Base-by-base conservation (phyloP, 2,113 vertebrate species). In the Pandion haliaetus region DNA sequence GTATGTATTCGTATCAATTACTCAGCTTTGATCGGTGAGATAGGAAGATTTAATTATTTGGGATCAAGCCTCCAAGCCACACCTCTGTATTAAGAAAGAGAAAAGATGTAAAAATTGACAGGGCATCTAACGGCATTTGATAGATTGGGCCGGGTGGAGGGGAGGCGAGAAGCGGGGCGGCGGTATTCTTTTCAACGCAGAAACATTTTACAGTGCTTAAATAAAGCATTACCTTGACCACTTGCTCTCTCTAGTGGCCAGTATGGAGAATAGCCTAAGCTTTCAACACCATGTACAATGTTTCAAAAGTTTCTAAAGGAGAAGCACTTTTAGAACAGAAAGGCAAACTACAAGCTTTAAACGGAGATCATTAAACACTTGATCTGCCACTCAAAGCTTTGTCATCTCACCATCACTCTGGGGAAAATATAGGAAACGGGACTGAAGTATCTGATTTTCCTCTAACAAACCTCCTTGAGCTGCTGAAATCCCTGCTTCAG, bases 181-280 rank as follows among this genome's bases (percentile, higher is more conserved):
- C 45, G 34, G 58, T 2, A 12, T 1, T 73, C 74, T 79, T 80
- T 55, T 12, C 17, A 5, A 29, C 70, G 26, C 55, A 20, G 32
- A 82, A 95, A 93, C 73, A 29, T 9, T 79, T 32, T 0, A 36
- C n/a, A 58, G 49, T 0, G 5, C 31, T 63, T 6, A 29, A 81
- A 89, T 45, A 34, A 20, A 73, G 50, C 81, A 14, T 97, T 97
- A 76, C 69, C 57, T 96, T 96, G 97, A 96, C 88, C 97, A 50
- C 96, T 98, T 94, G 94, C 85, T 95, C 98, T 54, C 97, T 96
- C 98, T 98, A 98, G 98, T 79, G 98, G 90, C 86, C 77, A 70
- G 6, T 7, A 24, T 1, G 26, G 21, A 83, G 88, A 91, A 93
- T 12, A 94, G 83, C 59, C 52, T 8, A 28, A 62, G 25, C 18